These are phyloP conservation scores for Acrocera orbiculus DNA, from an alignment of 2,888 invertebrate genomes.

Conservation along the genomic window DNA sequence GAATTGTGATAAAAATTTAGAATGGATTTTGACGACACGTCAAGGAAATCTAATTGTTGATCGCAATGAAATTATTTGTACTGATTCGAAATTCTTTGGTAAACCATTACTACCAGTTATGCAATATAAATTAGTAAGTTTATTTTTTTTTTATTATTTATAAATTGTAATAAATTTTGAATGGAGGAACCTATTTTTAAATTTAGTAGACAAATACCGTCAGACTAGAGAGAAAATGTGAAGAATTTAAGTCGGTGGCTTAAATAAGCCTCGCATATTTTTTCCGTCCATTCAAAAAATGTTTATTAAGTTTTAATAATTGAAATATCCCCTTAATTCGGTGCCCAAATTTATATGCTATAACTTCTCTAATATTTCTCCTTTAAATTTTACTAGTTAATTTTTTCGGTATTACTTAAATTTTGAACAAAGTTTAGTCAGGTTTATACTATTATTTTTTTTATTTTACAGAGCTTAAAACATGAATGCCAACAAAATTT, in stretches of 20 bases:
- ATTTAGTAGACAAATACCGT: too few relatives aligned
- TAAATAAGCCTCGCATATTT: too few relatives aligned
- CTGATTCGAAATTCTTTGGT: slow-evolving; percentile 24
- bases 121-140: slow-evolving; percentile 24
- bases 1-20: slow-evolving; percentile 29
- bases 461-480: slow-evolving; percentile 17
- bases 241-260: too few relatives aligned
- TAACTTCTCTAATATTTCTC: too few relatives aligned
- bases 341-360: too few relatives aligned
- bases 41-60: slow-evolving; percentile 22
- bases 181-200: too few relatives aligned
- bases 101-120: slow-evolving; percentile 23
- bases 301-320: slow-evolving; percentile 1
- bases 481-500: slow-evolving; percentile 22
- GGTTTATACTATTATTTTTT: too few relatives aligned
- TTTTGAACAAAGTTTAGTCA: too few relatives aligned
- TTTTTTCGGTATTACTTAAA: too few relatives aligned
- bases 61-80: slow-evolving; percentile 22
- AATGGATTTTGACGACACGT: slow-evolving; percentile 24
- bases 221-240: too few relatives aligned
- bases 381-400: too few relatives aligned
- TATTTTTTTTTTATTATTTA: background rate
- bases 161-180: background rate
- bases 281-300: background rate
- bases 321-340: too few relatives aligned